A percentile compares a stretch with the other conserved stretches of the same genome.
Conservation (phyloP, 2,113 vertebrate species). For the Trachemys scripta region DNA sequence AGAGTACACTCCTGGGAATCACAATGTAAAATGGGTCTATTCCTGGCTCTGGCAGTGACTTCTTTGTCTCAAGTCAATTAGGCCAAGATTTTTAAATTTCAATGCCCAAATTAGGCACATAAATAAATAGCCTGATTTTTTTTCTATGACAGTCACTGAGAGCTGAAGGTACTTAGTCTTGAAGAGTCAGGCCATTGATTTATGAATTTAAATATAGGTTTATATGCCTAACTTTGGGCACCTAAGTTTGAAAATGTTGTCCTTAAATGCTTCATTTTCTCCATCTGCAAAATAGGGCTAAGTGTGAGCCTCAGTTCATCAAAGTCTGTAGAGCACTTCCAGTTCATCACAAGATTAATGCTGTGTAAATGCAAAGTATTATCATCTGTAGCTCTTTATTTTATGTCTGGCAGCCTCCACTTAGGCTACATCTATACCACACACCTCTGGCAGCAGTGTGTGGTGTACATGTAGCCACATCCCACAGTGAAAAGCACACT, state of each 20-base stretch:
- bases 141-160: background rate
- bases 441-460: too few relatives aligned
- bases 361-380: background rate
- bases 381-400: too few relatives aligned
- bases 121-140: background rate
- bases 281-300: background rate
- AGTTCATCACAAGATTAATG: background rate
- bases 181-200: background rate
- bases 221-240: background rate
- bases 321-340: background rate
- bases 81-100: background rate
- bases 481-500: too few relatives aligned
- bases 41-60: background rate
- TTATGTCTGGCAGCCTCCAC: too few relatives aligned
- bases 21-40: background rate
- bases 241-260: background rate
- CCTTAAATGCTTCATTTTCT: slow-evolving; percentile 18
- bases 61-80: background rate
- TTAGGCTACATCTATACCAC: too few relatives aligned
- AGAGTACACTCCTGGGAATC: background rate
- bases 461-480: too few relatives aligned
- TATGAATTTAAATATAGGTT: background rate
- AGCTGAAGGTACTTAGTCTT: background rate
- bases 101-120: background rate
- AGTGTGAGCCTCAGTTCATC: background rate